Conservation (phyloP, 2,113 vertebrate genomes). For the Diadophis punctatus region DNA sequence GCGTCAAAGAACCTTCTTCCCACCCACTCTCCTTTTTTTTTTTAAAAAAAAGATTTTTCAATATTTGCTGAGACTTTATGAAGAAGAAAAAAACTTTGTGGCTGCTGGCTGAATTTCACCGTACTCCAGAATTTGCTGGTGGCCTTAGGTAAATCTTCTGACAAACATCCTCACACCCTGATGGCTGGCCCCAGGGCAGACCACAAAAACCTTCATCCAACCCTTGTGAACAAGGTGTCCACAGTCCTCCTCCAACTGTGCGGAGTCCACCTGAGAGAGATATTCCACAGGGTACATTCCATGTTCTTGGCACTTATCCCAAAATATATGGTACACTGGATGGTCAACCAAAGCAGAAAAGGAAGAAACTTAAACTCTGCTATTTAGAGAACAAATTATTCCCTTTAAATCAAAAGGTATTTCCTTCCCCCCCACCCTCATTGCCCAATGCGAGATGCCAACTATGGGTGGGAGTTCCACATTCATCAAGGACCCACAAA, state of each 20-base stretch:
- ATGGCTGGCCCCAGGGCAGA: constrained; percentile 4
- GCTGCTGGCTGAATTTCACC: constrained; percentile 37
- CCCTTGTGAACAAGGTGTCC: constrained; percentile 37
- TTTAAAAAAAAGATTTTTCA: neutral
- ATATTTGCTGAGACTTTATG: constrained; percentile 47
- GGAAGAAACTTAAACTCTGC: neutral
- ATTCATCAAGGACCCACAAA: neutral
- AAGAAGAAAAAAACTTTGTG: constrained; percentile 22
- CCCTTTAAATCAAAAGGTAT: neutral
- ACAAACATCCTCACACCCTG: constrained; percentile 40
- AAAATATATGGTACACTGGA: constrained; percentile 1
- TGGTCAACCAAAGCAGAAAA: constrained; percentile 14
- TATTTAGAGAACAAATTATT: neutral
- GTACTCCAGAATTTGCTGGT: constrained; percentile 48
- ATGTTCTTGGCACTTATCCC: constrained; percentile 38
- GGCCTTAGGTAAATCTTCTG: constrained; percentile 49
- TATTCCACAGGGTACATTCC: constrained; percentile 47
- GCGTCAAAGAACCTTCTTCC: constrained; percentile 2
- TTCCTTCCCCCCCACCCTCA: too few species aligned
- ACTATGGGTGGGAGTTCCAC: neutral
- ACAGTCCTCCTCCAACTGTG: constrained; percentile 27
- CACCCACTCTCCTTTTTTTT: neutral
- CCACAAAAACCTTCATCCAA: constrained; percentile 67
- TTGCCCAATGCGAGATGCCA: neutral
- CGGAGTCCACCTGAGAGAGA: constrained; percentile 35